phyloP scores from a whole-genome alignment of 2,888 invertebrate genomes.

The Coecobrya sp. region DNA sequence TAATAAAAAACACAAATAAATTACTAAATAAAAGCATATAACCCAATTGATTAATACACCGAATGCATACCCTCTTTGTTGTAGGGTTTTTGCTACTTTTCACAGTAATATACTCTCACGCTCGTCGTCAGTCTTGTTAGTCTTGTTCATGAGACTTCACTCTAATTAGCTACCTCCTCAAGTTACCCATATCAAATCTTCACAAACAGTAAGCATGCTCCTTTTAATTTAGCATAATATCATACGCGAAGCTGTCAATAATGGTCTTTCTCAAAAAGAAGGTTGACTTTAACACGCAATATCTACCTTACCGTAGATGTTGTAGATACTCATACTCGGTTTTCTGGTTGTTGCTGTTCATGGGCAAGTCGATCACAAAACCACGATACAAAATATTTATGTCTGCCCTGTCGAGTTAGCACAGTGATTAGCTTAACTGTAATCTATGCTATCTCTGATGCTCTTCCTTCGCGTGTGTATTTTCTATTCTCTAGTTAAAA shows the following conservation, averaged over 20 bases:
- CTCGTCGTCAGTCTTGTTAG: conserved; percentile 1
- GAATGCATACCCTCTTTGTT: no score
- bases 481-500: neutral
- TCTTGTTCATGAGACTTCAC: conserved; percentile 38
- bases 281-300: neutral
- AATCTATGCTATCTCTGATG: conserved; percentile 14
- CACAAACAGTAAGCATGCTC: conserved; percentile 20
- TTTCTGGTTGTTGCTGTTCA: neutral
- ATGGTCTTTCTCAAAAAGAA: conserved; percentile 6
- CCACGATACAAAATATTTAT: conserved; percentile 44
- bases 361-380: conserved; percentile 42
- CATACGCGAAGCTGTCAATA: conserved; percentile 32
- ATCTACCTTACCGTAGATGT: neutral
- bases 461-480: neutral
- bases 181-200: conserved; percentile 28
- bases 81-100: neutral
- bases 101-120: neutral
- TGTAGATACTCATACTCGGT: no score
- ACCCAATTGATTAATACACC: neutral
- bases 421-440: conserved; percentile 56
- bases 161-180: conserved; percentile 59
- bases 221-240: neutral
- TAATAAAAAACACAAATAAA: neutral
- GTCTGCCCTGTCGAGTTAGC: conserved; percentile 35
- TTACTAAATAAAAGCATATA: neutral